These are phyloP conservation scores for Ceratoteleas bidentatus DNA, from an alignment of 1,140 invertebrate species.

Conservation along the genomic window DNA sequence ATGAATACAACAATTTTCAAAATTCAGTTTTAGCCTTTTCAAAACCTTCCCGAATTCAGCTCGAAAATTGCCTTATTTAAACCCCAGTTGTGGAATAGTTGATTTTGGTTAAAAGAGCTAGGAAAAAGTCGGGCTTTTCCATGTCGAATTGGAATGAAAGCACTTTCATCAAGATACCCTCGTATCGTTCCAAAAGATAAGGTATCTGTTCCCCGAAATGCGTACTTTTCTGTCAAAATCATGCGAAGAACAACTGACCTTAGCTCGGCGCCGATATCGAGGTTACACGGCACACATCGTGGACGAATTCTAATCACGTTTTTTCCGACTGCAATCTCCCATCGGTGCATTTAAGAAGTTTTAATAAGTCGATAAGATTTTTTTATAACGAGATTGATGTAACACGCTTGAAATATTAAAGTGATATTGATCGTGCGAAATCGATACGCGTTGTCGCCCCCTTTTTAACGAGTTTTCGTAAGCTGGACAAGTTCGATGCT, in stretches of 20 bases:
- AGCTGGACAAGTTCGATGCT: neutral
- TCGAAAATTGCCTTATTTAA: no score
- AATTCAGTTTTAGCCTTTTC: no score
- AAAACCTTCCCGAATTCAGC: no score
- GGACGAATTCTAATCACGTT: slow-evolving; percentile 43
- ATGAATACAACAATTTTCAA: no score
- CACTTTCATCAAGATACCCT: no score
- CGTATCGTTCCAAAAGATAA: no score
- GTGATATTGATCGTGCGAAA: slow-evolving; percentile 46
- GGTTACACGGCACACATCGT: slow-evolving; percentile 6
- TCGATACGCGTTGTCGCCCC: slow-evolving; percentile 27
- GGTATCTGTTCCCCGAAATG: slow-evolving; percentile 2
- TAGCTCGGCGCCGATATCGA: slow-evolving; percentile 20
- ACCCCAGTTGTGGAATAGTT: no score
- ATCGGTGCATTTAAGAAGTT: slow-evolving; percentile 46
- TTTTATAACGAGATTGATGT: slow-evolving; percentile 44
- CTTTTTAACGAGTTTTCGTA: slow-evolving; percentile 22
- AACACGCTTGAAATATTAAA: slow-evolving; percentile 52
- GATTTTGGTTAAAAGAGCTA: no score
- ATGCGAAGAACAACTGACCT: slow-evolving; percentile 2
- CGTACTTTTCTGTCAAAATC: no score
- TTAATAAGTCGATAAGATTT: slow-evolving; percentile 44
- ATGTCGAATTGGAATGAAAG: no score
- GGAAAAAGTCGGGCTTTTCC: no score
- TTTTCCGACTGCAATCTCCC: slow-evolving; percentile 19